Base-by-base conservation (phyloP, 2,888 invertebrate species). In the Desoria tigrina region DNA sequence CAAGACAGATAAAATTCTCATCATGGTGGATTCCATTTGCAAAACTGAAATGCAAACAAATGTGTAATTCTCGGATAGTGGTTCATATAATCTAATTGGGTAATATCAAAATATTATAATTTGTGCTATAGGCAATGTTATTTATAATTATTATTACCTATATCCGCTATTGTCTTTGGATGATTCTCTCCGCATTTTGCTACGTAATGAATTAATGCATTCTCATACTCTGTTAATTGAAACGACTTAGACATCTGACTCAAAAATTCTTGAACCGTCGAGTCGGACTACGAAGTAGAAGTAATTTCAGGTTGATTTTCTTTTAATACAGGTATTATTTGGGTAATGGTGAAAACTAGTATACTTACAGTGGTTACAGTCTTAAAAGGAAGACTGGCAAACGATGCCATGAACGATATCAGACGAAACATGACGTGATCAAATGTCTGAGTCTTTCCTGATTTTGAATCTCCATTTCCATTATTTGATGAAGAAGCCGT, bases 21-120 rank as follows among this genome's bases (percentile, higher is more conserved):
- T 88, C 88, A 94, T 92, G 21, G 91, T 90, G 1, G 87, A 85
- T 65, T 88, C 86, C 77, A 91, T 87, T 78, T 89, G 88, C 42
- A 90, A 78, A 16, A 90, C 89, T 87, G 79, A 69, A 76, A 77
- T 65, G 9, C 39, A 72, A 62, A 68, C 27, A 39, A 53, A 45
- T 24, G 49, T n/a, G 42, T 6, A 11, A 62, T 39, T 11, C 16
- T 18, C n/a, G n/a, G n/a, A n/a, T n/a, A n/a, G n/a, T n/a, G n/a
- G n/a, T n/a, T n/a, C n/a, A 24, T 9, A 32, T 24, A 23, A 42
- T 23, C 9, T 14, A n/a, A n/a, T n/a, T n/a, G n/a, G n/a, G n/a
- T n/a, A n/a, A n/a, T n/a, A n/a, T n/a, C n/a, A n/a, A n/a, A n/a
- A n/a, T n/a, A n/a, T n/a, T n/a, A n/a, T n/a, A n/a, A n/a, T n/a